Percentiles rank a stretch among this genome's conserved stretches.
Conservation (phyloP, 1,140 invertebrate genomes). For the Eupeodes corollae region DNA sequence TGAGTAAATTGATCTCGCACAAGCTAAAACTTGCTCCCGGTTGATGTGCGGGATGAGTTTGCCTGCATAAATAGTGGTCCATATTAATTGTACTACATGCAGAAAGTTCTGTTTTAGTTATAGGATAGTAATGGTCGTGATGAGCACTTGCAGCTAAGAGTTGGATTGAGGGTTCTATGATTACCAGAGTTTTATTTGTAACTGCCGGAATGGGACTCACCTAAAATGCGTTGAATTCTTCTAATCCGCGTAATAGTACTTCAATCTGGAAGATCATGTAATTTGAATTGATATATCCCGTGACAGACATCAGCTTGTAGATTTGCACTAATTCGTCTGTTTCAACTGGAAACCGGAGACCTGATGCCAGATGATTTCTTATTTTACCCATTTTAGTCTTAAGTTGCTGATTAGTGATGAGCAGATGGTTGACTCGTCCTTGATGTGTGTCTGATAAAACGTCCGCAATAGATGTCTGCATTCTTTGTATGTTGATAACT, state of each 20-base stretch:
- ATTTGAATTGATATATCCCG: neutral
- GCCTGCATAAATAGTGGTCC: too few species aligned
- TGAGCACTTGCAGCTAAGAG: too few species aligned
- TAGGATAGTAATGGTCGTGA: too few species aligned
- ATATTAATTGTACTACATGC: too few species aligned
- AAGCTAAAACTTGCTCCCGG: too few species aligned
- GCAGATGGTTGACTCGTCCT: neutral
- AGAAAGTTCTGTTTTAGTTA: too few species aligned
- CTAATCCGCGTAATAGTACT: neutral
- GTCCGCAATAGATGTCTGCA: neutral
- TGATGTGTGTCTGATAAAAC: neutral
- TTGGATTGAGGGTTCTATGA: too few species aligned
- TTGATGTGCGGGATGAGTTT: too few species aligned
- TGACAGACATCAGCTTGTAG: neutral
- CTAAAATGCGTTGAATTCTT: neutral
- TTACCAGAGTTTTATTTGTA: too few species aligned
- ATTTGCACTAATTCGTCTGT: neutral
- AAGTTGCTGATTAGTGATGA: neutral
- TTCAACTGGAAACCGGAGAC: neutral
- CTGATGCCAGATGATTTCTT: neutral
- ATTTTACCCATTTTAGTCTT: neutral
- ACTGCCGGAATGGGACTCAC: neutral
- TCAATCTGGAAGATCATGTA: neutral
- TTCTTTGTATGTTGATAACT: neutral
- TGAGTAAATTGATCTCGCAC: too few species aligned